Conservation (phyloP, 2,888 invertebrate genomes). For the Steinernema scapterisci region DNA sequence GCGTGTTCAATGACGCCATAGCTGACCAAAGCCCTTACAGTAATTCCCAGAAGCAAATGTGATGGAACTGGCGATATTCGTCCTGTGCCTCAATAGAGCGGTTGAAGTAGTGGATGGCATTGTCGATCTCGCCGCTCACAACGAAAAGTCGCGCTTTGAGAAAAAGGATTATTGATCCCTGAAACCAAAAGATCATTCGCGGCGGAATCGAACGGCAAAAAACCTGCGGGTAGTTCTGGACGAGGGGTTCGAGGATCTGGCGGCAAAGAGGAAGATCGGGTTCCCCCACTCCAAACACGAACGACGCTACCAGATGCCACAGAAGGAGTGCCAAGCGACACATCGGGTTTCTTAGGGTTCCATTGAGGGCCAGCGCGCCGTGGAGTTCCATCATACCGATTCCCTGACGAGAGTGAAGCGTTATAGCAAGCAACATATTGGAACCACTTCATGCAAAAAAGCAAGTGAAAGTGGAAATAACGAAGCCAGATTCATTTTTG, state of each 20-base stretch:
- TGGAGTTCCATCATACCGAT: constrained; percentile 58
- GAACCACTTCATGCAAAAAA: no score
- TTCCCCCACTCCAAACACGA: constrained; percentile 71
- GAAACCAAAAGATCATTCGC: constrained; percentile 44
- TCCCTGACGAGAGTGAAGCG: constrained; percentile 39
- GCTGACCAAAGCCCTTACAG: constrained; percentile 69
- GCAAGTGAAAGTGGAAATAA: no score
- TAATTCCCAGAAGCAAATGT: constrained; percentile 90
- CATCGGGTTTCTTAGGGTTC: constrained; percentile 82
- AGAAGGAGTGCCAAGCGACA: constrained; percentile 83
- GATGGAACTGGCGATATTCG: constrained; percentile 88
- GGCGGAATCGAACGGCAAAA: background rate
- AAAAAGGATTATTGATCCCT: constrained; percentile 89
- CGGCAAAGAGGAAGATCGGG: constrained; percentile 81
- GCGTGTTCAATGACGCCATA: background rate
- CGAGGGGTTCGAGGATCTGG: constrained; percentile 74
- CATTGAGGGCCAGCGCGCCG: constrained; percentile 48
- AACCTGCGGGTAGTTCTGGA: constrained; percentile 75
- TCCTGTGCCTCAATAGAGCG: constrained; percentile 82
- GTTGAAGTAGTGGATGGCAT: constrained; percentile 79
- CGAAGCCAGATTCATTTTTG: no score
- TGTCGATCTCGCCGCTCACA: constrained; percentile 74
- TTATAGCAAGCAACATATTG: no score
- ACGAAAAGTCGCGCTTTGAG: constrained; percentile 79
- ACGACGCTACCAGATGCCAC: constrained; percentile 71